Conservation (phyloP, 2,113 vertebrate genomes). For the Columbina picui region DNA sequence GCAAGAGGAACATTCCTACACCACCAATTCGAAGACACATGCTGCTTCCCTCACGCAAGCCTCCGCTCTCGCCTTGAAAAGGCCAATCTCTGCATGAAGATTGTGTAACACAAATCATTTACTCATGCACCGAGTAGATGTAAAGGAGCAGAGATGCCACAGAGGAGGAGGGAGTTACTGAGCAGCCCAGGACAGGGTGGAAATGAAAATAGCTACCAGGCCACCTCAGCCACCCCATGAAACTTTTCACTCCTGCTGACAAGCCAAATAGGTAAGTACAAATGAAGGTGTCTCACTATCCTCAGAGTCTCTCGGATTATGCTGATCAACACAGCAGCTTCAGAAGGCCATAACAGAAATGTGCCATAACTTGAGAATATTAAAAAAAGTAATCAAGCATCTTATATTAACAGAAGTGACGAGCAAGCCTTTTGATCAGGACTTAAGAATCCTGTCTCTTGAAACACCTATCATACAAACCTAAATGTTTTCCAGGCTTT, state of each 20-base stretch:
- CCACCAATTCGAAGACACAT: fast-evolving
- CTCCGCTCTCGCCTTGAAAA: background rate
- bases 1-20: background rate
- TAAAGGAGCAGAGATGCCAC: background rate
- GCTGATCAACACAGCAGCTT: background rate
- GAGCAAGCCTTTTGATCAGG: background rate
- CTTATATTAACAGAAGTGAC: background rate
- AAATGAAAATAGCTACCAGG: background rate
- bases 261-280: background rate
- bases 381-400: background rate
- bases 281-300: background rate
- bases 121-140: background rate
- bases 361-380: background rate
- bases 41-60: fast-evolving
- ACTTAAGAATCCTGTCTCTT: background rate
- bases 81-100: background rate
- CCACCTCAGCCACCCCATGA: background rate
- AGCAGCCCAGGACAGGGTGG: background rate
- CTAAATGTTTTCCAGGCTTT: background rate
- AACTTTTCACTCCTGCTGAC: background rate
- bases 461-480: background rate
- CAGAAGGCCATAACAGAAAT: background rate
- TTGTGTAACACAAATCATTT: background rate
- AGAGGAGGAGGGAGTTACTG: background rate
- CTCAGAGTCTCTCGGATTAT: background rate